These are phyloP conservation scores for Ispidina picta DNA, from an alignment of 2,797 vertebrate species.

Conservation along the genomic window DNA sequence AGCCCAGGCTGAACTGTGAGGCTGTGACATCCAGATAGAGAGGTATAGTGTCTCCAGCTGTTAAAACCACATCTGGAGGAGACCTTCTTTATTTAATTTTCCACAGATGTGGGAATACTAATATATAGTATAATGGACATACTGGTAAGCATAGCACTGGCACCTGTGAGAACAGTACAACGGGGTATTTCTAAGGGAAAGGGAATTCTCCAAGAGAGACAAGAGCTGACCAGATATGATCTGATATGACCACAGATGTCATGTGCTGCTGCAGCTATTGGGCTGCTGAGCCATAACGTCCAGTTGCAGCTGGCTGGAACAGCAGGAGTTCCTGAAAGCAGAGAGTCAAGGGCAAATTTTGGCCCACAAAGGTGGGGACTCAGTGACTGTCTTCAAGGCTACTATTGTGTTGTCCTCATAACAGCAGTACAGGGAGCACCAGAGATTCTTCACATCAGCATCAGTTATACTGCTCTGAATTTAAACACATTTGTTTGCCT, in stretches of 20 bases:
- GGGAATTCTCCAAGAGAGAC: background rate
- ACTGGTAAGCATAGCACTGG: background rate
- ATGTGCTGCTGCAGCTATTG: background rate
- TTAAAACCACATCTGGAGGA: background rate
- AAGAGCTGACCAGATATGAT: background rate
- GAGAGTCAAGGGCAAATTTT: background rate
- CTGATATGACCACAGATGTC: background rate
- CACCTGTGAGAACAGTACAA: fast-evolving
- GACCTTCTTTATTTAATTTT: background rate
- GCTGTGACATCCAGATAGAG: background rate
- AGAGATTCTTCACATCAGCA: background rate
- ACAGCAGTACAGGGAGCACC: background rate
- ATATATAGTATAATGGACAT: background rate
- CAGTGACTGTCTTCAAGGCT: background rate
- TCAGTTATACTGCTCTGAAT: background rate
- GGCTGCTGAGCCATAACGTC: background rate
- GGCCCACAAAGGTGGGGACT: background rate
- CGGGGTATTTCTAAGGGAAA: background rate
- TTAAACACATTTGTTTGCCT: background rate
- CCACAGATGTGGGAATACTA: background rate
- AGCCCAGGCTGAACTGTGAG: background rate
- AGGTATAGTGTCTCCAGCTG: background rate
- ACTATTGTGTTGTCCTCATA: fast-evolving
- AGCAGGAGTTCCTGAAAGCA: background rate
- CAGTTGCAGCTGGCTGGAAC: background rate